These are phyloP conservation scores for Phycodurus eques DNA, from an alignment of 2,113 vertebrate genomes.

Conservation along the genomic window DNA sequence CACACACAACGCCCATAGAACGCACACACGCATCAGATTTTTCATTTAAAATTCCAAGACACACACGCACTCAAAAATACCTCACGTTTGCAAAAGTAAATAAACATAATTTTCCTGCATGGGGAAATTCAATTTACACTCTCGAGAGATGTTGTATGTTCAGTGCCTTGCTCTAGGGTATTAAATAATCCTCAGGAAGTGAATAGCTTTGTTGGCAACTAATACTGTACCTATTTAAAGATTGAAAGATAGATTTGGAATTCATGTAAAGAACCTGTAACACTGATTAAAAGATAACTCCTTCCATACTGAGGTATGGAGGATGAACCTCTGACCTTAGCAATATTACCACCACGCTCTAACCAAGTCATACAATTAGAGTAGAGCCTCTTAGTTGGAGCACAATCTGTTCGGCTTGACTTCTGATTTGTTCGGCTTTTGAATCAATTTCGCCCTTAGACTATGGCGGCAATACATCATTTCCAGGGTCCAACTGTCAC, in stretches of 20 bases:
- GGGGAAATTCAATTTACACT: constrained; percentile 1
- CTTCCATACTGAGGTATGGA: not conserved
- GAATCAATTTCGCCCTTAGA: no score
- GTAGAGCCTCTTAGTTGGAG: no score
- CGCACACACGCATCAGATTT: constrained; percentile 1
- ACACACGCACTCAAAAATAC: constrained; percentile 10
- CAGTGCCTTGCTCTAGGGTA: not conserved
- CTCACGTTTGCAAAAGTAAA: not conserved
- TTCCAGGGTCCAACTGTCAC: no score
- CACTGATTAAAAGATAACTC: not conserved
- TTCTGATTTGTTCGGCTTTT: no score
- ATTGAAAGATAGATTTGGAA: not conserved
- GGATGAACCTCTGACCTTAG: not conserved
- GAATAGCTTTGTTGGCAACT: not conserved
- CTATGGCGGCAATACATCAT: no score
- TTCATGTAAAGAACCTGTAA: not conserved
- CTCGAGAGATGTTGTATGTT: not conserved
- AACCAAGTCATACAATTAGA: not conserved
- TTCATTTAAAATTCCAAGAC: not conserved
- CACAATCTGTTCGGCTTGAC: no score
- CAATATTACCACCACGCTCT: not conserved
- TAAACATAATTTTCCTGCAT: not conserved
- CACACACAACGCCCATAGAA: not conserved
- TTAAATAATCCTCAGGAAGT: not conserved
- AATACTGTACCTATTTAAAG: not conserved